phyloP scores from a whole-genome alignment of 1,140 invertebrate genomes.

The Olivierus martensii region DNA sequence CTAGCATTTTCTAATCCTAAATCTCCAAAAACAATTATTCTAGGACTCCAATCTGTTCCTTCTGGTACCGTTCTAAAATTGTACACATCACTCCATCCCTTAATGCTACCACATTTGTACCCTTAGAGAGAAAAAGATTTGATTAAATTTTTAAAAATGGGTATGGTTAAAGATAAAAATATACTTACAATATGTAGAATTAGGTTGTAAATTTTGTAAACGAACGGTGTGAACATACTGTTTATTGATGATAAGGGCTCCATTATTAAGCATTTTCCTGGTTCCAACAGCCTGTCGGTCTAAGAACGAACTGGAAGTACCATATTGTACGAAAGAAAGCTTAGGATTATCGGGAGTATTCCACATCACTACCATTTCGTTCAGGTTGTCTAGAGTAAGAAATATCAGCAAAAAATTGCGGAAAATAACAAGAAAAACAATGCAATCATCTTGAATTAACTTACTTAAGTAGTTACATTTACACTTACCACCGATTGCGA shows the following conservation, averaged over 20 bases:
- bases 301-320: slow-evolving; percentile 28
- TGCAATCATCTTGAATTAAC: too few species aligned
- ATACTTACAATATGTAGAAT: slow-evolving; percentile 45
- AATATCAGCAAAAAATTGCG: too few species aligned
- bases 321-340: slow-evolving; percentile 63
- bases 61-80: slow-evolving; percentile 51
- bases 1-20: slow-evolving; percentile 47
- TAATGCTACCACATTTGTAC: slow-evolving; percentile 64
- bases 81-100: slow-evolving; percentile 65
- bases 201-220: slow-evolving; percentile 40
- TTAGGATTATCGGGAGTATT: slow-evolving; percentile 55
- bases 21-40: slow-evolving; percentile 75
- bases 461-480: too few species aligned
- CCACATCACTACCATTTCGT: slow-evolving; percentile 76
- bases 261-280: slow-evolving; percentile 34
- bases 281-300: slow-evolving; percentile 31
- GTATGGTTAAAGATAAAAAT: not conserved
- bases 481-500: too few species aligned
- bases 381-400: slow-evolving; percentile 34
- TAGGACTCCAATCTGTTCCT: slow-evolving; percentile 54
- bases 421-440: too few species aligned
- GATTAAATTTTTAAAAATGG: not conserved
- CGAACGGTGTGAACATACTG: slow-evolving; percentile 60
- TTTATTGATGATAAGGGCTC: slow-evolving; percentile 31
- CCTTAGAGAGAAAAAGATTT: slow-evolving; percentile 34